phyloP scores from a whole-genome alignment of 2,797 vertebrate genomes.

The Microctenopoma steveboyesi region DNA sequence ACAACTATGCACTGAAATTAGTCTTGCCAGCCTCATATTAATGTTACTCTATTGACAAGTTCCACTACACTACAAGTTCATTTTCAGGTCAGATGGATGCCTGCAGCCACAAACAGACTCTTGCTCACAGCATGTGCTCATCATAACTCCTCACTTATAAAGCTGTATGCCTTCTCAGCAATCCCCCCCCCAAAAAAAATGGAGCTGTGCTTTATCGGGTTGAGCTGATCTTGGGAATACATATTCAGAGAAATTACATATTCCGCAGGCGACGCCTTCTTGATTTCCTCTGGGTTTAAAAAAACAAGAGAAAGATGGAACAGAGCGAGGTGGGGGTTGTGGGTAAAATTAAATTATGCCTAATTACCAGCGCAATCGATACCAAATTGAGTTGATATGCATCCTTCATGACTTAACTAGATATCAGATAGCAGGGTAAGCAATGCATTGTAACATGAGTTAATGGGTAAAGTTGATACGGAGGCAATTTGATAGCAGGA shows the following conservation, averaged over 20 bases:
- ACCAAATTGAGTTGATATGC: constrained; percentile 77
- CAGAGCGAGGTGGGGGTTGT: constrained; percentile 17
- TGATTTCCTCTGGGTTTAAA: constrained; percentile 73
- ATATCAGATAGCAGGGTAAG: constrained; percentile 64
- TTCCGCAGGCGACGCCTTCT: constrained; percentile 51
- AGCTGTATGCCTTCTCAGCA: constrained; percentile 35
- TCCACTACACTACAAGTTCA: constrained; percentile 45
- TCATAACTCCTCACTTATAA: constrained; percentile 46
- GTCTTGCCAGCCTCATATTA: constrained; percentile 5
- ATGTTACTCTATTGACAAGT: constrained; percentile 7
- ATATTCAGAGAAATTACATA: constrained; percentile 64
- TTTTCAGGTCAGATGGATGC: constrained; percentile 54
- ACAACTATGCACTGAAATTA: constrained; percentile 9
- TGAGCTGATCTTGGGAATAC: constrained; percentile 59
- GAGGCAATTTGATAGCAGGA: constrained; percentile 50
- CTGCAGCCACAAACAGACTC: constrained; percentile 46
- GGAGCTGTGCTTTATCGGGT: constrained; percentile 32
- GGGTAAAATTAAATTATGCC: constrained; percentile 73
- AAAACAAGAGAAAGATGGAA: constrained; percentile 48
- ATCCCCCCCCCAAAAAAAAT: constrained; percentile 18
- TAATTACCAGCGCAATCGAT: constrained; percentile 77
- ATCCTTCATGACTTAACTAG: constrained; percentile 77
- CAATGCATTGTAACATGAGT: constrained; percentile 53
- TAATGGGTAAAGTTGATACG: constrained; percentile 66
- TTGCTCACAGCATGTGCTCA: constrained; percentile 40